phyloP scores from a whole-genome alignment of 2,888 invertebrate species.

The Diarsia brunnea region DNA sequence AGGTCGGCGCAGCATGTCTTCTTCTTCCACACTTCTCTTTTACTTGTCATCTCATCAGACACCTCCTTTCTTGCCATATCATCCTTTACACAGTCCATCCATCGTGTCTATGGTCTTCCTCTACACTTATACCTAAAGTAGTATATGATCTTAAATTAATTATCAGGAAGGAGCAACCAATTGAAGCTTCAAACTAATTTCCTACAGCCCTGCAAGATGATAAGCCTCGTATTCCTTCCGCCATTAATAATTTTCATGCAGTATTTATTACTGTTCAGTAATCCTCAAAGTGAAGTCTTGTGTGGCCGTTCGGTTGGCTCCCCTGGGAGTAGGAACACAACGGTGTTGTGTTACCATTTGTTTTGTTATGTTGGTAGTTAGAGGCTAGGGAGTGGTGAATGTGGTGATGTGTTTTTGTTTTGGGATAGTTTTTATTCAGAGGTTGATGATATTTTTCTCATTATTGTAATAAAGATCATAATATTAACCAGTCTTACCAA shows the following conservation, averaged over 20 bases:
- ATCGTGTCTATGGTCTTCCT: no score
- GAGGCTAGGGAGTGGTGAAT: slow-evolving; percentile 33
- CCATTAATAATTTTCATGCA: slow-evolving; percentile 64
- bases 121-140: no score
- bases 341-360: slow-evolving; percentile 68
- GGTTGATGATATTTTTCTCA: neutral
- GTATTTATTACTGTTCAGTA: slow-evolving; percentile 65
- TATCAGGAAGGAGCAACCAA: slow-evolving; percentile 15
- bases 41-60: no score
- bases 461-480: no score
- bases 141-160: slow-evolving; percentile 17
- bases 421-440: neutral
- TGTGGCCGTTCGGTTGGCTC: slow-evolving; percentile 59
- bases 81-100: no score
- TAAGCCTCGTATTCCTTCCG: slow-evolving; percentile 44
- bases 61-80: no score
- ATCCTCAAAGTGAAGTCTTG: slow-evolving; percentile 62
- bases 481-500: no score
- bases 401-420: slow-evolving; percentile 33
- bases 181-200: slow-evolving; percentile 43
- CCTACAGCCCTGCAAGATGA: slow-evolving; percentile 37
- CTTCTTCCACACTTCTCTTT: no score
- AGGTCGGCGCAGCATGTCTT: no score
- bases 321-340: slow-evolving; percentile 46
- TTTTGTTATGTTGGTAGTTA: slow-evolving; percentile 65